phyloP scores from a whole-genome alignment of 2,888 invertebrate genomes.

The Drosophila niveifrons region DNA sequence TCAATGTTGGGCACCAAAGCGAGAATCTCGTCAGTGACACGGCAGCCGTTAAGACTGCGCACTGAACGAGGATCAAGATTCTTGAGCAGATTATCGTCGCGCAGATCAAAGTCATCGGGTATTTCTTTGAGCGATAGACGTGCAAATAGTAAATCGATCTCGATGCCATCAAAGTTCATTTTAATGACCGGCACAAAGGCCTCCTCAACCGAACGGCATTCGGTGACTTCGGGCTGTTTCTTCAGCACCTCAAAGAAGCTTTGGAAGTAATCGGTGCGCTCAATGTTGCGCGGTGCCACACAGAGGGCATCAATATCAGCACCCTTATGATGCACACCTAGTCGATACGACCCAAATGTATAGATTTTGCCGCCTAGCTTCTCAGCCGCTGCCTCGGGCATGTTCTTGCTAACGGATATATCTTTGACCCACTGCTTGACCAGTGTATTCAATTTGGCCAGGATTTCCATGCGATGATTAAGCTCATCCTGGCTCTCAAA shows the following conservation, averaged over 20 bases:
- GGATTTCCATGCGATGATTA: conserved; percentile 94
- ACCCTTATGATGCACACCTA: conserved; percentile 98
- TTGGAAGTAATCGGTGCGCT: conserved; percentile 97
- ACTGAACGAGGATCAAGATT: conserved; percentile 98
- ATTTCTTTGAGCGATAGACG: conserved; percentile 97
- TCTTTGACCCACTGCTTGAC: conserved; percentile 98
- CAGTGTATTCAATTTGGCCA: conserved; percentile 94
- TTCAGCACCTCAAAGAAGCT: conserved; percentile 96
- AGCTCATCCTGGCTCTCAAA: conserved; percentile 96
- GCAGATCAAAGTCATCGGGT: conserved; percentile 94
- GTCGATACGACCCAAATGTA: conserved; percentile 99
- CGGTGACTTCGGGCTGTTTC: conserved; percentile 93
- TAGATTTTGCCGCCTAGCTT: conserved; percentile 98
- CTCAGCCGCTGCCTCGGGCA: conserved; percentile 96
- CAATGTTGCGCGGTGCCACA: conserved; percentile 98
- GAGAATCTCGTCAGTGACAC: conserved; percentile 99
- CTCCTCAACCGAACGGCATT: conserved; percentile 96
- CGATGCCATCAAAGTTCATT: conserved; percentile 99
- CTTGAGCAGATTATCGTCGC: conserved; percentile 95
- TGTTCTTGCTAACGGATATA: conserved; percentile 94
- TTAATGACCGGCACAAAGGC: conserved; percentile 99
- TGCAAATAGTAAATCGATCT: conserved; percentile 99
- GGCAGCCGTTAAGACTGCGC: conserved; percentile 97
- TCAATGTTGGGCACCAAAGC: conserved; percentile 97
- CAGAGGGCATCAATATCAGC: conserved; percentile 99